Evolutionary conservation across 2,113 vertebrate species (phyloP).

Genomic region (Tychaedon coryphoeus): DNA sequence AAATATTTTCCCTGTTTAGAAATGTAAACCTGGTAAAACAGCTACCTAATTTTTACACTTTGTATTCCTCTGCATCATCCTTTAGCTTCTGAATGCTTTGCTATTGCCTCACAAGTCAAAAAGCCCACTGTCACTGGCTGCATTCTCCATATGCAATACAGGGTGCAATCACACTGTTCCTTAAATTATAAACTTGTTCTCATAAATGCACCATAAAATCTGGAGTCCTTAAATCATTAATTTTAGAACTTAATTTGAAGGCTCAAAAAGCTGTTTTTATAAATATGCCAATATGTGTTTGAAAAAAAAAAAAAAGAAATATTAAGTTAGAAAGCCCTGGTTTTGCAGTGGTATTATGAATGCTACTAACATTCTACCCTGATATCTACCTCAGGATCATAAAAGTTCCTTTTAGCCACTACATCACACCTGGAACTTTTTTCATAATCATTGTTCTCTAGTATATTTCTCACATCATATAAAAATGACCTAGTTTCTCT

Average conservation of each 20-base stretch:
- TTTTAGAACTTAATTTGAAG: neutral
- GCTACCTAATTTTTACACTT: neutral
- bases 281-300: neutral
- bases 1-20: neutral
- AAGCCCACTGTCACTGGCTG: neutral
- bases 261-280: neutral
- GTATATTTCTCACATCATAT: neutral
- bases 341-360: neutral
- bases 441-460: neutral
- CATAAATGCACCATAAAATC: neutral
- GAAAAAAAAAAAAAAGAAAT: neutral
- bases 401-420: neutral
- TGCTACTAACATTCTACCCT: neutral
- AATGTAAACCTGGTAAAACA: neutral
- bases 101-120: neutral
- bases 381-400: neutral
- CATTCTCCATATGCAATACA: neutral
- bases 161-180: neutral
- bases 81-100: neutral
- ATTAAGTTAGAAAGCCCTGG: neutral
- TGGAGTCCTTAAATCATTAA: neutral
- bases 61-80: neutral
- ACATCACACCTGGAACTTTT: neutral
- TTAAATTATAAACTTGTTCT: neutral
- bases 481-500: neutral